Percentiles rank a stretch among this genome's conserved stretches.
Conservation (phyloP, 2,888 invertebrate genomes). For the Hypomecis punctinalis region DNA sequence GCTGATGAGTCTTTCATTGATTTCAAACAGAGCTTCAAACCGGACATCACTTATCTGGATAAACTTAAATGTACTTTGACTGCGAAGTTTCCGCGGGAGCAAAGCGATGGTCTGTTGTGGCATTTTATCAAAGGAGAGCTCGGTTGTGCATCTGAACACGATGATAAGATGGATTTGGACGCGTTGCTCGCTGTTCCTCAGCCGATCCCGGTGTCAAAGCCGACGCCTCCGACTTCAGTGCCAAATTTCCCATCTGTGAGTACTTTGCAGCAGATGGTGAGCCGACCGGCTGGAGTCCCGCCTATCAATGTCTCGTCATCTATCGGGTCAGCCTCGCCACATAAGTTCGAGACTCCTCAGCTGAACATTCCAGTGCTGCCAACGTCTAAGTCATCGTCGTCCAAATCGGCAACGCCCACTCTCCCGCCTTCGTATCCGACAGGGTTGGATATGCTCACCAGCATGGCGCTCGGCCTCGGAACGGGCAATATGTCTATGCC, state of each 20-base stretch:
- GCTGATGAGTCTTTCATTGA: constrained; percentile 76
- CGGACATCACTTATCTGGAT: constrained; percentile 91
- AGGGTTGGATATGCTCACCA: constrained; percentile 80
- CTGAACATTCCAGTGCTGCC: constrained; percentile 86
- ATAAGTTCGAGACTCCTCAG: constrained; percentile 84
- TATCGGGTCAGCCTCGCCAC: constrained; percentile 80
- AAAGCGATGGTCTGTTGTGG: constrained; percentile 91
- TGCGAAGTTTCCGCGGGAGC: constrained; percentile 93
- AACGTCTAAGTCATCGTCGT: constrained; percentile 83
- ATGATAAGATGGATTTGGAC: constrained; percentile 87
- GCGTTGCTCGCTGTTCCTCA: constrained; percentile 85
- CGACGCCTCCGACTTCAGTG: constrained; percentile 68
- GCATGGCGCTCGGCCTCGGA: constrained; percentile 80
- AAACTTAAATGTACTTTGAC: constrained; percentile 93
- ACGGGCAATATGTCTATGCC: constrained; percentile 74
- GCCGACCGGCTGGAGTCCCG: constrained; percentile 79
- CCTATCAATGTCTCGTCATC: constrained; percentile 79
- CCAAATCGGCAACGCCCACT: constrained; percentile 80
- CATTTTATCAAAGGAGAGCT: constrained; percentile 91
- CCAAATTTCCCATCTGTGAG: constrained; percentile 80
- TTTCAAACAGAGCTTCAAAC: constrained; percentile 87
- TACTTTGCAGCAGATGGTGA: constrained; percentile 82
- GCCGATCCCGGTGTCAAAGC: constrained; percentile 77
- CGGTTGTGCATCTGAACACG: constrained; percentile 87
- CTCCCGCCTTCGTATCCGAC: constrained; percentile 80